Percentiles rank a stretch among this genome's conserved stretches.
Conservation (phyloP, 2,888 invertebrate genomes). For the Malthinus seriepunctatus region DNA sequence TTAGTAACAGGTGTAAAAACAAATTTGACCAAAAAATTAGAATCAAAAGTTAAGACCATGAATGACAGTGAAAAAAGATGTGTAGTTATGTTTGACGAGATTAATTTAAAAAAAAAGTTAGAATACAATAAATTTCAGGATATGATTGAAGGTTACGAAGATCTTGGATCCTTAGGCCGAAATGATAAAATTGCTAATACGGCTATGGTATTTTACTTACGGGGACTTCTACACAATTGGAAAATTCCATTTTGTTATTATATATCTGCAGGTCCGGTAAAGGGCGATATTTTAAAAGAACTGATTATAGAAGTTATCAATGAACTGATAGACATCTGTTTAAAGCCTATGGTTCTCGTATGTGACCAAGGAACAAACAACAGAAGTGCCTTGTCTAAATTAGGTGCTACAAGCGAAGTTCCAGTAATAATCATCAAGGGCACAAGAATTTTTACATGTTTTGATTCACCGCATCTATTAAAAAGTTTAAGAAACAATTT, state of each 20-base stretch:
- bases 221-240: constrained; percentile 23
- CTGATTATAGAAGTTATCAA: constrained; percentile 13
- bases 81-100: constrained; percentile 32
- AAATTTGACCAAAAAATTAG: constrained; percentile 30
- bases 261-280: constrained; percentile 18
- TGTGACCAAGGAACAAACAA: constrained; percentile 27
- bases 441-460: constrained; percentile 18
- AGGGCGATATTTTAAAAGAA: constrained; percentile 11
- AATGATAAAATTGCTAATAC: constrained; percentile 21
- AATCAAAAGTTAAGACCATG: constrained; percentile 35
- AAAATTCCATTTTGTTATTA: constrained; percentile 25
- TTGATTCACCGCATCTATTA: constrained; percentile 24
- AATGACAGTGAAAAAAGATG: constrained; percentile 23
- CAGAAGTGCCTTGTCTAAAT: constrained; percentile 11
- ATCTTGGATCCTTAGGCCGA: constrained; percentile 27
- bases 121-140: constrained; percentile 21
- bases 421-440: constrained; percentile 14
- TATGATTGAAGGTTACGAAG: constrained; percentile 28
- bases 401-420: constrained; percentile 18
- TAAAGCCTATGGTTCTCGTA: constrained; percentile 18
- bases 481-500: constrained; percentile 25
- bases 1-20: constrained; percentile 34
- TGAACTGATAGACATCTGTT: constrained; percentile 4
- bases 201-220: constrained; percentile 19
- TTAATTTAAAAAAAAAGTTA: constrained; percentile 25